Percentiles rank a stretch among this genome's conserved stretches.
Conservation (phyloP, 2,888 invertebrate genomes). For the Bimastos eiseni region DNA sequence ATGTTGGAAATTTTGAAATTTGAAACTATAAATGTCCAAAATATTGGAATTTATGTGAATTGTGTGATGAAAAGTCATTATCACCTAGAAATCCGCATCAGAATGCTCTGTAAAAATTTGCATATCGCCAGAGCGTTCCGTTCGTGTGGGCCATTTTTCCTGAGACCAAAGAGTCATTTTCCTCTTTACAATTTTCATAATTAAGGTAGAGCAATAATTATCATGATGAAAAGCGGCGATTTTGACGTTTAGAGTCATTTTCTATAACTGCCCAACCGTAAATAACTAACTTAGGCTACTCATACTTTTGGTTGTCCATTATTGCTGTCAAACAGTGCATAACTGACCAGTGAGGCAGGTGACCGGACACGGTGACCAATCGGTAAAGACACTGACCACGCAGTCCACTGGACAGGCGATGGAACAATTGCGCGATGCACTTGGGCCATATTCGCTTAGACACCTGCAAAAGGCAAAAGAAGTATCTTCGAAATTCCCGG, state of each 20-base stretch:
- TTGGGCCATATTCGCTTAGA: conserved; percentile 30
- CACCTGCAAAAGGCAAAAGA: conserved; percentile 28
- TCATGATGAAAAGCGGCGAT: too few species aligned
- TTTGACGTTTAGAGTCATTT: neutral
- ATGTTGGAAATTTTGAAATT: too few species aligned
- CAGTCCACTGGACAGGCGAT: conserved; percentile 71
- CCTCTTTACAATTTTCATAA: too few species aligned
- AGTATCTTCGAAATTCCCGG: neutral
- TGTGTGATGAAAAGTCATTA: too few species aligned
- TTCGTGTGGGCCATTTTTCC: too few species aligned
- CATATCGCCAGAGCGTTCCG: too few species aligned
- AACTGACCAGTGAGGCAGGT: conserved; percentile 45
- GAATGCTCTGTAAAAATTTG: too few species aligned
- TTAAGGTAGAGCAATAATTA: too few species aligned
- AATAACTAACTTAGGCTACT: neutral
- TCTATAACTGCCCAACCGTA: neutral
- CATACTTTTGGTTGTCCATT: neutral
- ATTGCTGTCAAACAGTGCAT: neutral
- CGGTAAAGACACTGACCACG: conserved; percentile 69
- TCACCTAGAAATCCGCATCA: too few species aligned
- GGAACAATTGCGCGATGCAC: conserved; percentile 62
- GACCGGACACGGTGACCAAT: conserved; percentile 69
- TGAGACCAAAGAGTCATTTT: too few species aligned
- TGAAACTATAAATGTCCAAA: too few species aligned
- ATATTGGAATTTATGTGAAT: too few species aligned